These are phyloP conservation scores for Gambusia yucatana DNA, from an alignment of 2,797 vertebrate genomes.

Conservation along the genomic window DNA sequence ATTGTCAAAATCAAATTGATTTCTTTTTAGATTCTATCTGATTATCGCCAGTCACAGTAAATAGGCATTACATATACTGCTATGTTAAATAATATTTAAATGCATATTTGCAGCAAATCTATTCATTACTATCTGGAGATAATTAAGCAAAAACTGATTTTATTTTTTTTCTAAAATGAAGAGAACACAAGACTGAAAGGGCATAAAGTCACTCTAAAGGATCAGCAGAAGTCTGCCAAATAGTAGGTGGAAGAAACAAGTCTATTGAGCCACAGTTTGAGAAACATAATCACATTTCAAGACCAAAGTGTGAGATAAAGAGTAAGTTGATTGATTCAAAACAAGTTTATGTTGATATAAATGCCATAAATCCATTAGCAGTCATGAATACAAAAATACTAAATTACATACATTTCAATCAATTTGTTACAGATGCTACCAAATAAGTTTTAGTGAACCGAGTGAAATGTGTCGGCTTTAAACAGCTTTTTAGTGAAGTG, in stretches of 20 bases:
- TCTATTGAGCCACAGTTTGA: not conserved
- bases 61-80: no score
- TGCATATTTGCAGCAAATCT: not conserved
- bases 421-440: not conserved
- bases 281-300: not conserved
- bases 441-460: not conserved
- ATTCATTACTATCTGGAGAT: not conserved
- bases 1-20: not conserved
- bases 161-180: not conserved
- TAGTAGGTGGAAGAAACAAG: not conserved
- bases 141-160: not conserved
- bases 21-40: not conserved
- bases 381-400: not conserved
- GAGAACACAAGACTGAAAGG: not conserved
- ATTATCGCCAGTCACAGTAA: not conserved
- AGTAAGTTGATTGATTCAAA: not conserved
- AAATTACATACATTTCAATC: slow-evolving; percentile 4
- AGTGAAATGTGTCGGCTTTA: not conserved
- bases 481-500: not conserved
- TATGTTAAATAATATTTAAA: no score
- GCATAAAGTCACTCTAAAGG: not conserved
- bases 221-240: not conserved
- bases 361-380: not conserved
- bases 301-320: not conserved
- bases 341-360: not conserved